Evolutionary conservation across 2,113 vertebrate species (phyloP).

Genomic region (Gila orcuttii): DNA sequence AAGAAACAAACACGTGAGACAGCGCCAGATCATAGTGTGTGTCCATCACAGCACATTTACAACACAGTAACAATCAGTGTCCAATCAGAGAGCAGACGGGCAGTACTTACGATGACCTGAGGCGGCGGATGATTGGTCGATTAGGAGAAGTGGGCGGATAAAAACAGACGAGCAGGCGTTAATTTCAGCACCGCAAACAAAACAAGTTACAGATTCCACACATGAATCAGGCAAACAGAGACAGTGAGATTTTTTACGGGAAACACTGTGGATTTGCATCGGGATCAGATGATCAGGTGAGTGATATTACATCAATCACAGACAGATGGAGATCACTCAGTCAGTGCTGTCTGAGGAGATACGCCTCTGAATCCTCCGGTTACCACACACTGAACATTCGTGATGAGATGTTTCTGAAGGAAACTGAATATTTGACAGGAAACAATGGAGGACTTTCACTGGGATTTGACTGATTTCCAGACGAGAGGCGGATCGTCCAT

Average conservation of each 20-base stretch:
- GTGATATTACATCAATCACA: not conserved
- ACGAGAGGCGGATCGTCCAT: not conserved
- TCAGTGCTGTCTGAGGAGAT: not conserved
- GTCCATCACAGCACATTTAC: not conserved
- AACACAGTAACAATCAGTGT: conserved; percentile 48
- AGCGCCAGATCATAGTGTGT: not conserved
- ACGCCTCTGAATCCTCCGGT: no score
- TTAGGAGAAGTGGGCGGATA: conserved; percentile 51
- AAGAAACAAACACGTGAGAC: not conserved
- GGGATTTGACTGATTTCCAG: not conserved
- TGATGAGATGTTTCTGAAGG: not conserved
- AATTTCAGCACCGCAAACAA: conserved; percentile 75
- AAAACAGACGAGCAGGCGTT: conserved; percentile 72
- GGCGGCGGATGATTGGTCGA: conserved; percentile 64
- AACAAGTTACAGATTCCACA: conserved; percentile 58
- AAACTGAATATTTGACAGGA: no score
- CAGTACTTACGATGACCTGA: conserved; percentile 81
- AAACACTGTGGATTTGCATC: not conserved
- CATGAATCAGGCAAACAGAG: conserved; percentile 47
- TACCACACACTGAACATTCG: no score
- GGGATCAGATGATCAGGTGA: not conserved
- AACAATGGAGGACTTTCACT: not conserved
- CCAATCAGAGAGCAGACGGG: conserved; percentile 66
- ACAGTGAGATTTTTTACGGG: not conserved
- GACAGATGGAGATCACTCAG: not conserved